Evolutionary conservation across 2,113 vertebrate genomes (phyloP).

Genomic region (Tylochromis polylepis): DNA sequence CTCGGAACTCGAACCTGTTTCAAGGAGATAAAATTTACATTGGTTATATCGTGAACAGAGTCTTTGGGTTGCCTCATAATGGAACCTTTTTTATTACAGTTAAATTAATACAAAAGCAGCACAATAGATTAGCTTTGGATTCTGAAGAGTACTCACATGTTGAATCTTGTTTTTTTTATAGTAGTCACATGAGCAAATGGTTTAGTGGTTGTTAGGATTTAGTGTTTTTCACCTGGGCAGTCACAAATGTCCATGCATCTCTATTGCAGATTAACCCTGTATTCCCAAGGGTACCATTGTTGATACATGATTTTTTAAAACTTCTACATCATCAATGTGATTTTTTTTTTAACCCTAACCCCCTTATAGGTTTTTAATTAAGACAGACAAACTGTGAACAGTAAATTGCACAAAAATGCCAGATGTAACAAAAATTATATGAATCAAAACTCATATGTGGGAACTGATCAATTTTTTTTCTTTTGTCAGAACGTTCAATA

Average conservation of each 20-base stretch:
- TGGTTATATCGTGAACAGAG: background rate
- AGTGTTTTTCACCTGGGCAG: background rate
- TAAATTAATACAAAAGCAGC: background rate
- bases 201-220: background rate
- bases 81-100: background rate
- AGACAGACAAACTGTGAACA: too few relatives aligned
- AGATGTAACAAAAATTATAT: too few relatives aligned
- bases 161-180: background rate
- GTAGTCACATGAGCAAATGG: background rate
- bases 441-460: background rate
- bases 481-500: background rate
- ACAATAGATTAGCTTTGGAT: background rate
- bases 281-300: background rate
- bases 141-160: background rate
- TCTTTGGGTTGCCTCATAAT: background rate
- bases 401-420: too few relatives aligned
- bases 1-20: conserved; percentile 84
- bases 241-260: background rate
- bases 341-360: too few relatives aligned
- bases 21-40: conserved; percentile 35
- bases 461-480: background rate
- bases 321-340: too few relatives aligned
- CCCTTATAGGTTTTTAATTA: too few relatives aligned
- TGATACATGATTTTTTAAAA: background rate
- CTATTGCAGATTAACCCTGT: background rate